Percentiles rank a stretch among this genome's conserved stretches.
These are phyloP conservation scores for Australoheros scitulus DNA, from an alignment of 2,113 vertebrate genomes.

Conservation along the genomic window DNA sequence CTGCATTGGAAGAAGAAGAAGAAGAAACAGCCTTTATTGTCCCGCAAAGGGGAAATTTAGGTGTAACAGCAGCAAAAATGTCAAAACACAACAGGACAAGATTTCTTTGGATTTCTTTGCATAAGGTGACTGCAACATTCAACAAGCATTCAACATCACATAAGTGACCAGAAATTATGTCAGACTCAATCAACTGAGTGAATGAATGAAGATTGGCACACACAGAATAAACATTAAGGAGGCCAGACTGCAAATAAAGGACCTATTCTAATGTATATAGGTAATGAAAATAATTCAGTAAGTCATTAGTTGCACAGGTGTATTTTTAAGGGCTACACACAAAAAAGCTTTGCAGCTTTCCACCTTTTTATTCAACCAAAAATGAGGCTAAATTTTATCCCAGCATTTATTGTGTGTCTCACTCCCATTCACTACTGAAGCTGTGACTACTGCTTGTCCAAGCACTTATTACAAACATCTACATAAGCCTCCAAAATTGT, in stretches of 20 bases:
- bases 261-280: too few species aligned
- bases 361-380: background rate
- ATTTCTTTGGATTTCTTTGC: too few species aligned
- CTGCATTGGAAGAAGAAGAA: too few species aligned
- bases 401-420: rapidly evolving
- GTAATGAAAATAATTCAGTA: background rate
- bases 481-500: background rate
- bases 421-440: too few species aligned
- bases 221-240: too few species aligned
- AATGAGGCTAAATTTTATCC: background rate
- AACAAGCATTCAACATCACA: background rate
- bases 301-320: background rate
- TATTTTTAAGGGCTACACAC: background rate
- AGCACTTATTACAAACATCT: background rate
- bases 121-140: background rate
- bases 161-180: background rate
- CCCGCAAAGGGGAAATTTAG: too few species aligned
- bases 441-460: background rate
- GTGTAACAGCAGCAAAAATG: too few species aligned
- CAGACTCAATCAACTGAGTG: background rate
- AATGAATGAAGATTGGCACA: too few species aligned
- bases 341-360: too few species aligned
- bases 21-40: too few species aligned
- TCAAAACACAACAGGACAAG: too few species aligned
- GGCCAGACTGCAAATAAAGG: too few species aligned